phyloP scores from a whole-genome alignment of 2,113 vertebrate species.

The Ellobius talpinus region DNA sequence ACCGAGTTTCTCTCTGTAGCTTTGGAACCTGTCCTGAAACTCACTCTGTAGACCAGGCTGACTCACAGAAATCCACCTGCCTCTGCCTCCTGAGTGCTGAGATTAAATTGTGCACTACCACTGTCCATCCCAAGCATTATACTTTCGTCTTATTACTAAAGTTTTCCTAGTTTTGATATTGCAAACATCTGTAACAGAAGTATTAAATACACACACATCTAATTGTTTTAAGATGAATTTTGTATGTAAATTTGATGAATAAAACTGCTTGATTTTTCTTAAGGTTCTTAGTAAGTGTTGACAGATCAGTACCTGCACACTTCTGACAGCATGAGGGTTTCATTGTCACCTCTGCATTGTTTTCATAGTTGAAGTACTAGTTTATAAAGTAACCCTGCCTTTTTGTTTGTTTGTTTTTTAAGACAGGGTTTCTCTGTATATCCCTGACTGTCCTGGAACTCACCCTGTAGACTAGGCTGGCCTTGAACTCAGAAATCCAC shows the following conservation, averaged over 20 bases:
- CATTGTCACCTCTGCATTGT: slow-evolving; percentile 29
- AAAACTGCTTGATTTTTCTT: neutral
- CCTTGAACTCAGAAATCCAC: neutral
- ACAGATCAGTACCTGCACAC: neutral
- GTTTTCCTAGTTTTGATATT: slow-evolving; percentile 9
- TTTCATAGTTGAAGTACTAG: slow-evolving; percentile 45
- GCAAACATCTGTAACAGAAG: neutral
- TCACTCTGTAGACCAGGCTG: too few relatives aligned
- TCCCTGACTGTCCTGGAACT: neutral
- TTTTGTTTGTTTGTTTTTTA: neutral
- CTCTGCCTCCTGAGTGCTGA: too few relatives aligned
- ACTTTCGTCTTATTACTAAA: neutral
- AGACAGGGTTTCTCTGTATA: neutral
- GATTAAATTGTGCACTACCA: too few relatives aligned
- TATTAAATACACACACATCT: neutral
- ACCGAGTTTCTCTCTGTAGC: too few relatives aligned
- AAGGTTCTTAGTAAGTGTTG: neutral
- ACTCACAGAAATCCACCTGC: too few relatives aligned
- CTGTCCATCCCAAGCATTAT: neutral
- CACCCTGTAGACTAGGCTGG: neutral
- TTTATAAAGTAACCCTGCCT: slow-evolving; percentile 35
- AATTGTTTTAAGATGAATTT: slow-evolving; percentile 54
- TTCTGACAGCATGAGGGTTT: neutral
- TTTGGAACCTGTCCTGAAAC: too few relatives aligned
- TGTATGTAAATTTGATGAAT: neutral